Evolutionary conservation across 2,888 invertebrate genomes (phyloP).

Genomic region (Podotricha telesiphe): DNA sequence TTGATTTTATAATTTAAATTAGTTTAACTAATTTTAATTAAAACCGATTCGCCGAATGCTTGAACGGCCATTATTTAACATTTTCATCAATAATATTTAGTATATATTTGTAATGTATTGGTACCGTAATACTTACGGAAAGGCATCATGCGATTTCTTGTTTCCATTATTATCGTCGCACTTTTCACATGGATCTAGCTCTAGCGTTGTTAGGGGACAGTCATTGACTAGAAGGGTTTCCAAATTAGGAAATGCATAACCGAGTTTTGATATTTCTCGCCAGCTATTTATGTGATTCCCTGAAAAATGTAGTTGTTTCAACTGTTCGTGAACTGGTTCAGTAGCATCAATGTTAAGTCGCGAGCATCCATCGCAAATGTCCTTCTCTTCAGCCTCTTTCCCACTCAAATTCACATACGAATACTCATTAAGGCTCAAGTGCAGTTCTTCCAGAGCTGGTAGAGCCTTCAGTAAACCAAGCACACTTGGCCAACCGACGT

Average conservation of each 20-base stretch:
- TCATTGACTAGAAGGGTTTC: constrained; percentile 94
- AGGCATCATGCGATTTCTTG: constrained; percentile 85
- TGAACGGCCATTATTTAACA: not conserved
- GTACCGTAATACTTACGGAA: constrained; percentile 71
- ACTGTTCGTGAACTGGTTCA: constrained; percentile 84
- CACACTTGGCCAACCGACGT: constrained; percentile 93
- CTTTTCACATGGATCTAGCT: constrained; percentile 85
- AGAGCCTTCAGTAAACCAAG: constrained; percentile 89
- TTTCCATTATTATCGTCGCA: constrained; percentile 75
- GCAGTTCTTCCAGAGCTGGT: constrained; percentile 93
- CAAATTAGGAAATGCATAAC: constrained; percentile 92
- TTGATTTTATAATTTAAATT: not conserved
- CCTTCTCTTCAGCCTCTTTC: constrained; percentile 65
- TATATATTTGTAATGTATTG: not conserved
- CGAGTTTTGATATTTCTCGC: constrained; percentile 92
- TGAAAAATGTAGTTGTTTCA: constrained; percentile 93
- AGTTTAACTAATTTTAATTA: not conserved
- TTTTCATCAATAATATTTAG: not conserved
- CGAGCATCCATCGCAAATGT: constrained; percentile 71
- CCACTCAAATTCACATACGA: constrained; percentile 87
- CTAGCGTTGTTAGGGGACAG: constrained; percentile 88
- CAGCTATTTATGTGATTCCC: constrained; percentile 94
- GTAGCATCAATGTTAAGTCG: constrained; percentile 65
- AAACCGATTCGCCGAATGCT: not conserved
- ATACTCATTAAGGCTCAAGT: constrained; percentile 95